These are phyloP conservation scores for Choristoneura rosaceana DNA, from an alignment of 2,888 invertebrate genomes.

Conservation along the genomic window DNA sequence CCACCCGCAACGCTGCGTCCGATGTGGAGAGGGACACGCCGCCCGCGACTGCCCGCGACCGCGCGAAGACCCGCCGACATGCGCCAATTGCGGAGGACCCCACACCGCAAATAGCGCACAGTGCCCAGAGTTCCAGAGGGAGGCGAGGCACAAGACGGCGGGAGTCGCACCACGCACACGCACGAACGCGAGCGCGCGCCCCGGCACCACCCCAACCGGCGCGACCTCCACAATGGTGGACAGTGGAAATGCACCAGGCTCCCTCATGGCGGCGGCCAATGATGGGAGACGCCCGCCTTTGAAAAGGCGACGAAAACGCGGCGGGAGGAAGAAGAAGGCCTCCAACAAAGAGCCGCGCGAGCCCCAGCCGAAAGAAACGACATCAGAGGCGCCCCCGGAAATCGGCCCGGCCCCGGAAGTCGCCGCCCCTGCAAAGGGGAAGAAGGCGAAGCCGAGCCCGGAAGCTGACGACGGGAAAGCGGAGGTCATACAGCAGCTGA, in stretches of 20 bases:
- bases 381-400: neutral
- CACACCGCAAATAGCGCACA: too few relatives aligned
- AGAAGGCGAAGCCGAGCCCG: neutral
- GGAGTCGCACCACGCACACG: too few relatives aligned
- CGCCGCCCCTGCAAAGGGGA: neutral
- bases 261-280: neutral
- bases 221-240: neutral
- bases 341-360: neutral
- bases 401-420: neutral
- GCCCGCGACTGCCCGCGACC: too few relatives aligned
- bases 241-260: neutral
- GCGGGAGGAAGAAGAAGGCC: neutral
- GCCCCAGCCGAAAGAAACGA: neutral
- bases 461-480: neutral
- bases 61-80: too few relatives aligned
- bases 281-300: neutral
- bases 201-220: neutral
- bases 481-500: too few relatives aligned
- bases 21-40: too few relatives aligned
- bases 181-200: too few relatives aligned
- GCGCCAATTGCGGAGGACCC: too few relatives aligned
- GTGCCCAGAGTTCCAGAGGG: too few relatives aligned
- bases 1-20: too few relatives aligned
- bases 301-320: neutral
- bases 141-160: too few relatives aligned